Evolutionary conservation across 2,888 invertebrate genomes (phyloP).

Genomic region (Rotaria sp.): DNA sequence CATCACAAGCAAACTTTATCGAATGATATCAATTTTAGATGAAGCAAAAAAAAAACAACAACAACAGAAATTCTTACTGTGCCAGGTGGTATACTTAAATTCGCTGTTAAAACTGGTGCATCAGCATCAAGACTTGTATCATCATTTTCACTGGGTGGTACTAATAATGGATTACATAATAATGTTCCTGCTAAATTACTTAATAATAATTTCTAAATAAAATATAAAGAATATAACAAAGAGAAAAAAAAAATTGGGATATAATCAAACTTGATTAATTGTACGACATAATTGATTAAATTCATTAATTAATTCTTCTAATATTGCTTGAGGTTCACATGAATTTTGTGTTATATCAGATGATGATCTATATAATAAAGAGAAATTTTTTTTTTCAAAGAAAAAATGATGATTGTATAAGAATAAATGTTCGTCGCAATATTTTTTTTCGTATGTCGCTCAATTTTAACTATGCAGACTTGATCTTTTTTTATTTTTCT

Average conservation of each 20-base stretch:
- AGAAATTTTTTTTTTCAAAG: background rate
- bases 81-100: background rate
- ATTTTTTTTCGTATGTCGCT: no score
- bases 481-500: no score
- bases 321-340: background rate
- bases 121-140: slow-evolving; percentile 42
- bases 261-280: background rate
- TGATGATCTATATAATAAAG: background rate
- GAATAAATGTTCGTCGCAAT: no score
- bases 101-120: background rate
- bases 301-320: background rate
- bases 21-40: background rate
- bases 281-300: background rate
- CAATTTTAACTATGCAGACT: no score
- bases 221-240: background rate
- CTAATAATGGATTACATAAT: slow-evolving; percentile 64
- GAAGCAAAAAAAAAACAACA: background rate
- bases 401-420: no score
- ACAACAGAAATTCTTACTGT: background rate
- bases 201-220: slow-evolving; percentile 63
- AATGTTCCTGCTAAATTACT: slow-evolving; percentile 65
- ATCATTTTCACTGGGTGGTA: slow-evolving; percentile 62
- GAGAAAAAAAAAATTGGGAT: background rate
- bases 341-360: background rate
- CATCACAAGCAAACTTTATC: slow-evolving; percentile 8